A percentile compares a stretch with the other conserved stretches of the same genome.
Conservation (phyloP, 2,113 vertebrate species). For the Gymnobelideus leadbeateri region DNA sequence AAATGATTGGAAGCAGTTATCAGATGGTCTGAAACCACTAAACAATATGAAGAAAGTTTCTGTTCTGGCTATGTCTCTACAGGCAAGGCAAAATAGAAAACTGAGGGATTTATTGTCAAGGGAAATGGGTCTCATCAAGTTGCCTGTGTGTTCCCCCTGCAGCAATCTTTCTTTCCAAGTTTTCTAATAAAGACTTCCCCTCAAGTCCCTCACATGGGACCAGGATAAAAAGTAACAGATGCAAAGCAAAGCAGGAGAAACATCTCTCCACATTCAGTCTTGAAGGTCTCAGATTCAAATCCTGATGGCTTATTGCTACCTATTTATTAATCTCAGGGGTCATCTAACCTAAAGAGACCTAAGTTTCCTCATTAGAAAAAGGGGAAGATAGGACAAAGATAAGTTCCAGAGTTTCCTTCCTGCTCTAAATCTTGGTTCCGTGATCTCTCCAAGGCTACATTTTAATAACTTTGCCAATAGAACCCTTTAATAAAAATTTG, state of each 20-base stretch:
- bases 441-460: neutral
- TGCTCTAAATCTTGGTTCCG: neutral
- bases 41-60: neutral
- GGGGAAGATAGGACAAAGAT: neutral
- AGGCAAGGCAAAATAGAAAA: neutral
- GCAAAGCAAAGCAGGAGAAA: neutral
- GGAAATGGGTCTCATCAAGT: constrained; percentile 6
- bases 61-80: neutral
- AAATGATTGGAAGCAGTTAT: neutral
- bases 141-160: neutral
- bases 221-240: neutral
- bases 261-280: neutral
- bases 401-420: neutral
- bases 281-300: neutral
- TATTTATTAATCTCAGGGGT: neutral
- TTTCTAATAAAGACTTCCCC: constrained; percentile 6
- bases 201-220: neutral
- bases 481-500: neutral
- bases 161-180: neutral
- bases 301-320: neutral
- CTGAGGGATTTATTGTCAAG: neutral
- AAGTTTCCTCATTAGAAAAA: neutral
- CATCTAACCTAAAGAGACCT: neutral
- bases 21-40: neutral
- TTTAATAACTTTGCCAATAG: neutral